Evolutionary conservation across 1,140 invertebrate genomes (phyloP).

Genomic region (Heliconius melpomene): DNA sequence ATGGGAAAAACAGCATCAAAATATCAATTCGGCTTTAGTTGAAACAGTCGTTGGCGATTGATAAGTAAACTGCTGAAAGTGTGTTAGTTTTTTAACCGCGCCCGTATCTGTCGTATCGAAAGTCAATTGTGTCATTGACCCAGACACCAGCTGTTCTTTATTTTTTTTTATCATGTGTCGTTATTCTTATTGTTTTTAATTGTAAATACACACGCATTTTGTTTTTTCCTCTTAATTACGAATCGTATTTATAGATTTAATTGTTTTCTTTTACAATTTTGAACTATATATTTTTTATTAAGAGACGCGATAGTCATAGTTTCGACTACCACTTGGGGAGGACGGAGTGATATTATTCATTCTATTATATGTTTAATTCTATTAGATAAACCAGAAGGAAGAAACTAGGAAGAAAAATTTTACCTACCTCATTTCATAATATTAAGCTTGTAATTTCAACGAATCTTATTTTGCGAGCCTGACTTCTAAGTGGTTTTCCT

Average conservation of each 20-base stretch:
- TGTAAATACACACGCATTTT: background rate
- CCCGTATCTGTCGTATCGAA: constrained; percentile 35
- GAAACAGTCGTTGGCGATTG: constrained; percentile 14
- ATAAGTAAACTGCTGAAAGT: constrained; percentile 37
- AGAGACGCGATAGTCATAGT: no score
- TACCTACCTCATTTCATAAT: background rate
- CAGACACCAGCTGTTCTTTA: constrained; percentile 32
- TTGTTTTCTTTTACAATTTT: background rate
- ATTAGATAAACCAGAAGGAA: no score
- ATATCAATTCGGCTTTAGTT: background rate
- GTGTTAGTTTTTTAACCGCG: constrained; percentile 37
- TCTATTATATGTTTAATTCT: no score
- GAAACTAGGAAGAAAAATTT: background rate
- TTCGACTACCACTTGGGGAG: no score
- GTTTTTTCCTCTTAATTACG: background rate
- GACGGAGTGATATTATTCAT: no score
- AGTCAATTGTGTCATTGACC: constrained; percentile 39
- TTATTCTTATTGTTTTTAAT: background rate
- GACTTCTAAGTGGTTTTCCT: constrained; percentile 20
- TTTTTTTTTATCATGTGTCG: constrained; percentile 11
- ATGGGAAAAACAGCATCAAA: background rate
- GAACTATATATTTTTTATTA: background rate
- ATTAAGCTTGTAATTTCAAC: constrained; percentile 11
- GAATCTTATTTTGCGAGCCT: constrained; percentile 1
- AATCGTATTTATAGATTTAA: background rate